phyloP scores from a whole-genome alignment of 2,113 vertebrate genomes.

The Erinaceus europaeus region DNA sequence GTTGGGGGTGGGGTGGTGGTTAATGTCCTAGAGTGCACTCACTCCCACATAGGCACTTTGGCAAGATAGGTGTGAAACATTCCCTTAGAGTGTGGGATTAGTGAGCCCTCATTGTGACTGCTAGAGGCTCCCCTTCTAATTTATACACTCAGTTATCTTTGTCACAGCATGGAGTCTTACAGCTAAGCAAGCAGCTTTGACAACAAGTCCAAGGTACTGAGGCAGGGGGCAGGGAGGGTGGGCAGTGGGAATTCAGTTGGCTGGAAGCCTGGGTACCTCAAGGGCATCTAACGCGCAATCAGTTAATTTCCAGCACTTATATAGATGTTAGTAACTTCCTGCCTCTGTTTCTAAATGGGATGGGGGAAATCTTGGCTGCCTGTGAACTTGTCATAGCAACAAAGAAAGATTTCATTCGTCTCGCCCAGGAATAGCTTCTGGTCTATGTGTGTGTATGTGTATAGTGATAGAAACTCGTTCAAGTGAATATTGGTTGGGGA shows the following conservation, averaged over 20 bases:
- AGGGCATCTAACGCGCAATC: conserved; percentile 54
- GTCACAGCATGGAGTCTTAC: conserved; percentile 56
- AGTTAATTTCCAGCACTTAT: conserved; percentile 60
- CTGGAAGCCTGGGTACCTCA: conserved; percentile 53
- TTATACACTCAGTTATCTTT: conserved; percentile 68
- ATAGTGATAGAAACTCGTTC: conserved; percentile 43
- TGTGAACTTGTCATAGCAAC: conserved; percentile 66
- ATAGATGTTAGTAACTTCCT: conserved; percentile 66
- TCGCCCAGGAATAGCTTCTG: conserved; percentile 58
- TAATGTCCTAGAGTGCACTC: neutral
- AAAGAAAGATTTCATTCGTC: conserved; percentile 66
- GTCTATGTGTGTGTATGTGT: conserved; percentile 36
- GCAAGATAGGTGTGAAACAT: conserved; percentile 43
- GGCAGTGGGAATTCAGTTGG: conserved; percentile 48
- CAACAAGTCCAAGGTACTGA: conserved; percentile 55
- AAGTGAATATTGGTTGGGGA: conserved; percentile 58
- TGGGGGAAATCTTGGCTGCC: conserved; percentile 61
- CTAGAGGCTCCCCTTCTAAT: conserved; percentile 51
- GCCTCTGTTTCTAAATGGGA: conserved; percentile 60
- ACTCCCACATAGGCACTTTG: neutral
- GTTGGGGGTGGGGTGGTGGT: neutral
- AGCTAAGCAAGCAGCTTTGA: conserved; percentile 59
- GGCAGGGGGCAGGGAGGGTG: neutral
- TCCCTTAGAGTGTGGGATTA: conserved; percentile 30
- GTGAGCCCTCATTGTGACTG: conserved; percentile 36